phyloP scores from a whole-genome alignment of 2,113 vertebrate species.

The Centropus unirufus region DNA sequence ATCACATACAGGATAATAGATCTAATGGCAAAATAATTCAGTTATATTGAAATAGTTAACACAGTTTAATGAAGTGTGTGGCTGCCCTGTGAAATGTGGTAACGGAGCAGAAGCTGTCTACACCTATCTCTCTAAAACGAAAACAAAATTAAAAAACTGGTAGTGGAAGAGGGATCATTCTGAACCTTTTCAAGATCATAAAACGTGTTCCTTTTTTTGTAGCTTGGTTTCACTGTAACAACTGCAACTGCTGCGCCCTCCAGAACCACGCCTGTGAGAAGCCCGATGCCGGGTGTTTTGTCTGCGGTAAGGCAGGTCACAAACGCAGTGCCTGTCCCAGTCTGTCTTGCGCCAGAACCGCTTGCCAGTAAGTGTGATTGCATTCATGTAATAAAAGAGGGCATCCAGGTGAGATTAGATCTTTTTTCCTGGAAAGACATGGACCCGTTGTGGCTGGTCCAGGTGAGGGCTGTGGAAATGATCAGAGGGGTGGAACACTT shows the following conservation, averaged over 20 bases:
- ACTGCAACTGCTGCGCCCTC: constrained; percentile 84
- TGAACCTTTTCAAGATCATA: background rate
- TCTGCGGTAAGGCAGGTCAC: constrained; percentile 85
- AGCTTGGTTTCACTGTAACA: constrained; percentile 92
- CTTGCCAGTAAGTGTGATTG: constrained; percentile 63
- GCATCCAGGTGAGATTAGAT: background rate
- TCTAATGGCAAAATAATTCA: background rate
- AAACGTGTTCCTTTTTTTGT: background rate
- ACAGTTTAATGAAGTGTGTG: background rate
- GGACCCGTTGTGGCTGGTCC: no score
- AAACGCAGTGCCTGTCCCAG: constrained; percentile 85
- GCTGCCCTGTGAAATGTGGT: background rate
- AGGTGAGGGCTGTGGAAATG: no score
- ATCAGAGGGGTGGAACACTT: no score
- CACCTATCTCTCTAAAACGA: background rate
- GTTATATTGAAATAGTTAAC: background rate
- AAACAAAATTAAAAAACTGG: background rate
- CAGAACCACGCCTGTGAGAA: constrained; percentile 80
- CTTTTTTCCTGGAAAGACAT: background rate
- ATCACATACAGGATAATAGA: background rate
- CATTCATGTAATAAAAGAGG: background rate
- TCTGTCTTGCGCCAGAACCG: background rate
- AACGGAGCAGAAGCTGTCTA: background rate
- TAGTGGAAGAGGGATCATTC: background rate
- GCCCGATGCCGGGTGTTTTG: constrained; percentile 79